Base-by-base conservation (phyloP, 2,797 vertebrate species). In the Galagoides demidoff region DNA sequence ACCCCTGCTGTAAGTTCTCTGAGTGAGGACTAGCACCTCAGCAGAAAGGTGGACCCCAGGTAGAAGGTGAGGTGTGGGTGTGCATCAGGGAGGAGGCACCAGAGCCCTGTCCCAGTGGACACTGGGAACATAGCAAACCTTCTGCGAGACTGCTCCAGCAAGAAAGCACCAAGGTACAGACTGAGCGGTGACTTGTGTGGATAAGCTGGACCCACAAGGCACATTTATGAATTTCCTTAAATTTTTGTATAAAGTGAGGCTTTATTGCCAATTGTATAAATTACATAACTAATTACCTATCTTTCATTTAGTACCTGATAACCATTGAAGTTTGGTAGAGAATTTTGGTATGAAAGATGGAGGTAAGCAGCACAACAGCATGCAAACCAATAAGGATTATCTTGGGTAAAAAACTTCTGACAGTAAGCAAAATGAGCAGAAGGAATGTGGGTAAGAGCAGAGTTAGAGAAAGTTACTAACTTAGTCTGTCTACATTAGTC, bases 71-170 rank as follows among this genome's bases (percentile, higher is more conserved):
- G 19, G 19, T 5, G 17, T 17, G 8, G 25, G 0, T 4, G 8
- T 25, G 2, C 1, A 22, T 7, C 12, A 9, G 16, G 0, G 43
- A 4, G 3, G 16, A 49, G 22, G 5, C 0, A 6, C 6, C 2
- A 61, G 7, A 8, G 1, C 39, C 12, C 11, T n/a, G 16, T 55
- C 12, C 61, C 23, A 43, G 34, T 43, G 16, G 14, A 34, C 43
- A 0, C 25, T 3, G 14, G 19, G 1, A 7, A 45, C 31, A 39
- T 9, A 37, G 1, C 0, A 12, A 59, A n/a, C 1, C 17, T 12
- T 31, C 39, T 11, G 2, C 16, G 49, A 31, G 11, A 3, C 25
- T 64, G 0, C 14, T 81, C 4, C 16, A 43, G 17, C 22, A 34
- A 63, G 27, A 49, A 92, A 49, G 52, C 25, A 82, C 25, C 49